Evolutionary conservation across 2,888 invertebrate species (phyloP).

Genomic region (Ecliptopera silaceata): DNA sequence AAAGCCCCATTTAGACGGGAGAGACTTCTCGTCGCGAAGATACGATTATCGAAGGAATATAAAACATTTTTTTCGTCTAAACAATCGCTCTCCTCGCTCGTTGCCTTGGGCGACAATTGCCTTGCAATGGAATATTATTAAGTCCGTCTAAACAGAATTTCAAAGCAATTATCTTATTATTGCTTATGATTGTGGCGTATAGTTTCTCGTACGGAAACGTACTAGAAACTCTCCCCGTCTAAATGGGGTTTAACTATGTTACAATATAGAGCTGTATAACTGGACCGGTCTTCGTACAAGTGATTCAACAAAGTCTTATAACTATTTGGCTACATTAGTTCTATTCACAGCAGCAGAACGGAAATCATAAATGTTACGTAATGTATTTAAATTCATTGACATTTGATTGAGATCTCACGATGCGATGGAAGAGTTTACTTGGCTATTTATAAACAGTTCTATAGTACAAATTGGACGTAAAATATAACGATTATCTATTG

Average conservation of each 20-base stretch:
- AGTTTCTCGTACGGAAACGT: too few species aligned
- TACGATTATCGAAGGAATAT: too few species aligned
- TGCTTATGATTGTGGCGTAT: too few species aligned
- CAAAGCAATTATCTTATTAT: too few species aligned
- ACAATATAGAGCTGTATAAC: constrained; percentile 9
- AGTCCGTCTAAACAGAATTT: too few species aligned
- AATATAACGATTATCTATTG: constrained; percentile 41
- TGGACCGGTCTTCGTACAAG: constrained; percentile 12
- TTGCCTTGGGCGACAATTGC: too few species aligned
- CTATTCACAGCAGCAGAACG: constrained; percentile 79
- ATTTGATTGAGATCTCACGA: constrained; percentile 69
- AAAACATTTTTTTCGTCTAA: too few species aligned
- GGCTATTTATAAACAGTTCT: constrained; percentile 44
- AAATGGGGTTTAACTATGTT: constrained; percentile 16
- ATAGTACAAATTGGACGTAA: constrained; percentile 45
- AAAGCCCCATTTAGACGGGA: too few species aligned
- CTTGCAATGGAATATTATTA: too few species aligned
- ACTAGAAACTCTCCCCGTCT: too few species aligned
- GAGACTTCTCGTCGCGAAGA: too few species aligned
- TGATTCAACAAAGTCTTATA: constrained; percentile 41
- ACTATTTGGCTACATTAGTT: constrained; percentile 60
- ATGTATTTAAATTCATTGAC: constrained; percentile 49
- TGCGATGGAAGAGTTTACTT: constrained; percentile 46
- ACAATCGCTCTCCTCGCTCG: too few species aligned
- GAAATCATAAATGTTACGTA: constrained; percentile 67